Conservation (phyloP, 2,113 vertebrate species). For the Anolis carolinensis region DNA sequence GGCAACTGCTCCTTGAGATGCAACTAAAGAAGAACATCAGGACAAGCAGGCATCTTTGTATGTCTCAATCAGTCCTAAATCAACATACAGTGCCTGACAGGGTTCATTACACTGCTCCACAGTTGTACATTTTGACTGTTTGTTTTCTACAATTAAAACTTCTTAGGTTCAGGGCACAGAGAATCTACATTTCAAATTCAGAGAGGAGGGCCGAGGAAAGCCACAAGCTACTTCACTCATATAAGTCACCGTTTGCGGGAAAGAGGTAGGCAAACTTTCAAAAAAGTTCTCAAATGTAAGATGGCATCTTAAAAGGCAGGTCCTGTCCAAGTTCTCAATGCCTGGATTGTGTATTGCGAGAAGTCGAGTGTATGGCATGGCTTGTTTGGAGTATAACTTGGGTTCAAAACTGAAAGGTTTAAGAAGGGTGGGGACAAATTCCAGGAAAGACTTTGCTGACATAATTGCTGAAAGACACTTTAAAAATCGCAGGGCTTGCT, state of each 20-base stretch:
- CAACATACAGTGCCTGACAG: slow-evolving; percentile 52
- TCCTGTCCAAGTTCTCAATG: neutral
- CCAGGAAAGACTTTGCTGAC: neutral
- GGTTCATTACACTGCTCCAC: slow-evolving; percentile 2
- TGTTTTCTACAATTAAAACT: slow-evolving; percentile 46
- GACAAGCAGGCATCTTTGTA: slow-evolving; percentile 38
- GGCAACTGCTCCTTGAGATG: slow-evolving; percentile 38
- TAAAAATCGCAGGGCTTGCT: neutral
- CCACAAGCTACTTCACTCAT: neutral
- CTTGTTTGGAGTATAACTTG: neutral
- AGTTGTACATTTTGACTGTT: slow-evolving; percentile 31
- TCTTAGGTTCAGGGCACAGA: slow-evolving; percentile 2
- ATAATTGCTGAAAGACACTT: neutral
- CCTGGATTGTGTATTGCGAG: neutral
- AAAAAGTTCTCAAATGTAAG: slow-evolving; percentile 21
- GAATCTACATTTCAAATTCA: neutral
- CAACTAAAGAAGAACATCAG: slow-evolving; percentile 45
- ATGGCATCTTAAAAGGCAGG: neutral
- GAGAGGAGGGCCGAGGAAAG: neutral
- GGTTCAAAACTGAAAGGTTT: slow-evolving; percentile 21
- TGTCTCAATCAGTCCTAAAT: slow-evolving; percentile 49
- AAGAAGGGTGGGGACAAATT: slow-evolving; percentile 7
- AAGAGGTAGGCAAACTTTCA: neutral
- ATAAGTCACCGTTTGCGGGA: fast-evolving
- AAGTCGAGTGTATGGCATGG: neutral